Conservation (phyloP, 2,888 invertebrate genomes). For the Xanthorhoe designata region DNA sequence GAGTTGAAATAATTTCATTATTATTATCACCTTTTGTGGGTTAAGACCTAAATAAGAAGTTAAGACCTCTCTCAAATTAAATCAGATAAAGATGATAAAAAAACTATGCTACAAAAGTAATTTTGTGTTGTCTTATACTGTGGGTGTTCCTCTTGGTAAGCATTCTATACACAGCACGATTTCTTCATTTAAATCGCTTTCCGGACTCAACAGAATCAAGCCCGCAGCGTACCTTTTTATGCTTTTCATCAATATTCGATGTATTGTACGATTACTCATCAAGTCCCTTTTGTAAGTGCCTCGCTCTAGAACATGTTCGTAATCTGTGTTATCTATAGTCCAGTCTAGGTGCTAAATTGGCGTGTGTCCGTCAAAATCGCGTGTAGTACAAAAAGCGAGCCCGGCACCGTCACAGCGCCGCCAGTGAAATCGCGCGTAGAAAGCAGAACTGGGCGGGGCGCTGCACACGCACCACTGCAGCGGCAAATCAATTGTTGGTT, state of each 20-base stretch:
- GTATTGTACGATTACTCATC: no score
- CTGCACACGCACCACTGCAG: constrained; percentile 64
- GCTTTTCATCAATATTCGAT: no score
- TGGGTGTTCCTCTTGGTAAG: no score
- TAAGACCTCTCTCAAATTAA: background rate
- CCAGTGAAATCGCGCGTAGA: constrained; percentile 84
- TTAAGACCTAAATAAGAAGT: background rate
- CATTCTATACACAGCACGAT: no score
- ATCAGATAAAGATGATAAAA: background rate
- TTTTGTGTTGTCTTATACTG: background rate
- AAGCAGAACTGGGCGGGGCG: constrained; percentile 82
- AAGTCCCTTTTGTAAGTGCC: no score
- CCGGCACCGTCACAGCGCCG: constrained; percentile 36
- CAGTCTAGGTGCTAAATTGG: constrained; percentile 59
- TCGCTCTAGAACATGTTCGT: no score
- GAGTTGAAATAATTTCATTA: background rate
- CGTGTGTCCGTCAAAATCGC: constrained; percentile 74
- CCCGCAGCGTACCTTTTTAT: no score
- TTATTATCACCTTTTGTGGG: background rate
- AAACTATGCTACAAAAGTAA: background rate
- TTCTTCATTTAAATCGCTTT: no score
- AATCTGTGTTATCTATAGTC: no score
- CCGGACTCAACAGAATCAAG: no score
- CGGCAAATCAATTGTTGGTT: constrained; percentile 51
- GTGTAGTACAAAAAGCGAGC: constrained; percentile 51